Evolutionary conservation across 2,888 invertebrate species (phyloP).

Genomic region (Drosophila emarginata): DNA sequence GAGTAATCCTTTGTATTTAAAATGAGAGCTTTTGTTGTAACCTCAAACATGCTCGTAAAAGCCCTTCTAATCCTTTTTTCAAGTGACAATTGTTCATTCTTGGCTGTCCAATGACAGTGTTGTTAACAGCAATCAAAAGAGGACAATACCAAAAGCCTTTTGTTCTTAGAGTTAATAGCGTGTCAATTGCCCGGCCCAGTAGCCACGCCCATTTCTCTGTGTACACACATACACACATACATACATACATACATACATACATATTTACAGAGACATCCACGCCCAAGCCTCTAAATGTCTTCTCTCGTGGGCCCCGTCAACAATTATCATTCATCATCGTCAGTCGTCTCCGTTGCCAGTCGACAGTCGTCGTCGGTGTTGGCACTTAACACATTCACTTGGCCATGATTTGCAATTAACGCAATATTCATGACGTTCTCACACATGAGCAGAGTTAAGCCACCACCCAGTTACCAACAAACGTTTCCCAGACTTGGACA

Average conservation of each 20-base stretch:
- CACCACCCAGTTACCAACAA: conserved; percentile 42
- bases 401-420: conserved; percentile 81
- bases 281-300: background rate
- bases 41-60: background rate
- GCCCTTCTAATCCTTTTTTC: background rate
- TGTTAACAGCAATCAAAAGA: conserved; percentile 3
- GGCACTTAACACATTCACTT: conserved; percentile 77
- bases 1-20: background rate
- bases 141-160: conserved; percentile 32
- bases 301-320: conserved; percentile 16
- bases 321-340: conserved; percentile 70
- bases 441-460: conserved; percentile 78
- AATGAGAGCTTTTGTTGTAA: background rate
- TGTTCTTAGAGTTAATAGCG: conserved; percentile 61
- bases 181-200: conserved; percentile 61
- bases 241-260: background rate
- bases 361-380: conserved; percentile 39
- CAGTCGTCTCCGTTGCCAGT: conserved; percentile 33
- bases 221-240: background rate
- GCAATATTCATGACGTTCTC: conserved; percentile 81
- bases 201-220: conserved; percentile 50
- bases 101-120: background rate
- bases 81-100: conserved; percentile 8
- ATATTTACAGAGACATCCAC: background rate
- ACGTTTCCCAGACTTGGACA: conserved; percentile 19